Evolutionary conservation across 1,140 invertebrate genomes (phyloP).

Genomic region (Colletes gigas): DNA sequence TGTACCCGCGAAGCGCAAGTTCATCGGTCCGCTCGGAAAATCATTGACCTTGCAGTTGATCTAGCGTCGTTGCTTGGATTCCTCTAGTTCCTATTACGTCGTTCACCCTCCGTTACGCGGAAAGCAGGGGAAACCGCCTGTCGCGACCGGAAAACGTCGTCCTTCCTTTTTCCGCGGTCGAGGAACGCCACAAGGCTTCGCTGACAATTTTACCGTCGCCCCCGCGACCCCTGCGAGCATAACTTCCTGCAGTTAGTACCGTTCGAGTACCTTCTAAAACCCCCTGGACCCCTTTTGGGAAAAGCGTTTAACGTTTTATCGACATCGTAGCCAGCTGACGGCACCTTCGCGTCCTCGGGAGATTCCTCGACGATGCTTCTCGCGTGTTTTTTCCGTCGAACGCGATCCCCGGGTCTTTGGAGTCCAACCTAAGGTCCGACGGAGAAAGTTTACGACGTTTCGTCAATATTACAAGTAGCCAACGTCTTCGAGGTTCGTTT

Average conservation of each 20-base stretch:
- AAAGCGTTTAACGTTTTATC: no score
- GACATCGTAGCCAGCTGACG: no score
- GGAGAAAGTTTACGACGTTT: no score
- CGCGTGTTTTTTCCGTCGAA: no score
- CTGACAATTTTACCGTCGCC: neutral
- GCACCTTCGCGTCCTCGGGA: no score
- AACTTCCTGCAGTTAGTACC: neutral
- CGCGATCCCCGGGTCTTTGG: no score
- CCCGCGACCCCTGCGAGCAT: no score
- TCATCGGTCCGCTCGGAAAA: slow-evolving; percentile 68
- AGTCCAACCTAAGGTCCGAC: no score
- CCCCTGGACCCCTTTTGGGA: no score
- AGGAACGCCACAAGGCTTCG: neutral
- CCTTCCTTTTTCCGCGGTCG: neutral
- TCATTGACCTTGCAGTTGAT: slow-evolving; percentile 63
- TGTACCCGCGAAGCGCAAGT: slow-evolving; percentile 47
- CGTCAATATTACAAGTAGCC: no score
- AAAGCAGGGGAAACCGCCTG: slow-evolving; percentile 24
- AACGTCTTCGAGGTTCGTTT: no score
- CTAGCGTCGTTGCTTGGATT: slow-evolving; percentile 52
- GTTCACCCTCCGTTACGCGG: slow-evolving; percentile 37
- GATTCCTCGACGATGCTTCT: no score
- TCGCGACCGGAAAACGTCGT: neutral
- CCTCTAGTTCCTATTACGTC: slow-evolving; percentile 41
- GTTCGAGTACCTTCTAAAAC: neutral